These are phyloP conservation scores for Epizoanthus stellaris DNA, from an alignment of 92 coral and sea anemone genomes.

Conservation along the genomic window DNA sequence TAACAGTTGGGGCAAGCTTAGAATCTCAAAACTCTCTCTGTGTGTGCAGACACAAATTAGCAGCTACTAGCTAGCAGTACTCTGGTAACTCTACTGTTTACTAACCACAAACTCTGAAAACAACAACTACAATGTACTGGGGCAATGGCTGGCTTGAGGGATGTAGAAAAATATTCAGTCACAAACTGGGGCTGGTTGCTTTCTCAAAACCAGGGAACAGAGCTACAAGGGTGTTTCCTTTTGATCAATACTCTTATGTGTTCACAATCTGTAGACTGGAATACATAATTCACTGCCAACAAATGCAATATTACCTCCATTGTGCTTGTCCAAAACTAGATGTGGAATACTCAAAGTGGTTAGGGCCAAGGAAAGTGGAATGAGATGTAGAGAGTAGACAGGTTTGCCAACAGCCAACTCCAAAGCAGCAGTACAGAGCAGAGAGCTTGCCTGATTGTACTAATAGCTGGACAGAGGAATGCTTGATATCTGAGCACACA, in stretches of 20 bases:
- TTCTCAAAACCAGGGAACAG: slow-evolving; percentile 8
- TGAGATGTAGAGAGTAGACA: slow-evolving; percentile 1
- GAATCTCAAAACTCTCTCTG: background rate
- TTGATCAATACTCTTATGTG: background rate
- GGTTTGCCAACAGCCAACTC: slow-evolving; percentile 19
- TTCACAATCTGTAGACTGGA: slow-evolving; percentile 35
- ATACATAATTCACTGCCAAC: slow-evolving; percentile 13
- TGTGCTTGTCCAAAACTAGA: slow-evolving; percentile 16
- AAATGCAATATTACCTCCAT: slow-evolving; percentile 47
- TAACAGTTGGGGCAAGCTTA: background rate
- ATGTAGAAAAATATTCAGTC: background rate
- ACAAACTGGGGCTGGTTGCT: background rate
- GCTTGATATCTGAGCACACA: slow-evolving; percentile 14
- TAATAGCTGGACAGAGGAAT: slow-evolving; percentile 38
- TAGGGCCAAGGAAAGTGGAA: background rate
- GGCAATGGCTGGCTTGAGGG: background rate
- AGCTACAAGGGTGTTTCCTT: slow-evolving; percentile 31
- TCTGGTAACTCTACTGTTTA: slow-evolving; percentile 1
- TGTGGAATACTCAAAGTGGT: slow-evolving; percentile 39
- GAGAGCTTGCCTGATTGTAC: slow-evolving; percentile 28
- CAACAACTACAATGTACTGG: background rate
- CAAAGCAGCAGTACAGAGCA: slow-evolving; percentile 1
- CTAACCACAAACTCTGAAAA: background rate
- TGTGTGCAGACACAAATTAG: background rate
- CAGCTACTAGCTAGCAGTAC: background rate